These are phyloP conservation scores for Koerneria pararmatus DNA, from an alignment of 2,888 invertebrate genomes.

Conservation along the genomic window DNA sequence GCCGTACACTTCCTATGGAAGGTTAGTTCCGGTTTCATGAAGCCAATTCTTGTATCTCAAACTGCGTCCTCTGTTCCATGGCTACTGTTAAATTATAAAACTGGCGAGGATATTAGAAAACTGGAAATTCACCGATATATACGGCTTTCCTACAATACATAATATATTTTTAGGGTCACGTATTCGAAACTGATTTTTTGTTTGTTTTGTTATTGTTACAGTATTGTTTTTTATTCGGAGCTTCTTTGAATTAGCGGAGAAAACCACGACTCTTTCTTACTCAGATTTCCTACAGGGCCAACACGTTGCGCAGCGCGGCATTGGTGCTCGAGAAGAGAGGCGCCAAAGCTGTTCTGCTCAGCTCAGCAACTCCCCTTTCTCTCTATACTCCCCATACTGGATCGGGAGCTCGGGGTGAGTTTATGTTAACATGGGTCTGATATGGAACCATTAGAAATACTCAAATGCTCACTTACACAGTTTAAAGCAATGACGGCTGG, in stretches of 20 bases:
- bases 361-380: slow-evolving; percentile 9
- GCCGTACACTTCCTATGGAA: slow-evolving; percentile 18
- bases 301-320: slow-evolving; percentile 17
- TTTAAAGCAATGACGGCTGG: too few relatives aligned
- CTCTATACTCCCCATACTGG: slow-evolving; percentile 22
- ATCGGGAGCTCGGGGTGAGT: slow-evolving; percentile 15
- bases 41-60: neutral
- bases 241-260: too few relatives aligned
- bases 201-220: too few relatives aligned
- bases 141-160: too few relatives aligned
- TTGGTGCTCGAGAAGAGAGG: slow-evolving; percentile 18
- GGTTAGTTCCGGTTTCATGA: slow-evolving; percentile 2
- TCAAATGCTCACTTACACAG: neutral
- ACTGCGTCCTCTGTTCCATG: neutral
- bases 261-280: too few relatives aligned
- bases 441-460: neutral
- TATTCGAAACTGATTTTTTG: too few relatives aligned
- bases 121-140: too few relatives aligned
- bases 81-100: too few relatives aligned
- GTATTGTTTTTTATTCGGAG: too few relatives aligned
- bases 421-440: neutral
- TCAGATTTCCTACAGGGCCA: too few relatives aligned
- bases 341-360: slow-evolving; percentile 10
- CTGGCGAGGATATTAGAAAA: too few relatives aligned
- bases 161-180: too few relatives aligned